These are phyloP conservation scores for Piscicola geometra DNA, from an alignment of 2,888 invertebrate genomes.

Conservation along the genomic window DNA sequence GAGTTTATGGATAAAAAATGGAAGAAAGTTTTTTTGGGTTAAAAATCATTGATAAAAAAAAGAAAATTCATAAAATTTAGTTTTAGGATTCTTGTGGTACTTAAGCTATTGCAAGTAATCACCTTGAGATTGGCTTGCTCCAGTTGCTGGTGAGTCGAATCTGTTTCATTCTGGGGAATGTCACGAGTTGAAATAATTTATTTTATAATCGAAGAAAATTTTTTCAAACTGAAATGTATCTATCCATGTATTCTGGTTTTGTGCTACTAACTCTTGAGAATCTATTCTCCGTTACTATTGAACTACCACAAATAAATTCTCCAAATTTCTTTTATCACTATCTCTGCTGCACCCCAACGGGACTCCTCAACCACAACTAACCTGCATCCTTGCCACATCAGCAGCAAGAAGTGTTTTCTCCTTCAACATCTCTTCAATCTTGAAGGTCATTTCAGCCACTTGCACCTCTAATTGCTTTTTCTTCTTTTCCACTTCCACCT, in stretches of 20 bases:
- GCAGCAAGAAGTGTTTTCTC: conserved; percentile 71
- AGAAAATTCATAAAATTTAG: neutral
- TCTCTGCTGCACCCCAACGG: too few species aligned
- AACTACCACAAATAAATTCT: too few species aligned
- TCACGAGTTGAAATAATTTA: too few species aligned
- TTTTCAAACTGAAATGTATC: too few species aligned
- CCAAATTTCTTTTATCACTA: too few species aligned
- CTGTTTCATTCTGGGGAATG: conserved; percentile 20
- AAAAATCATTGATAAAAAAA: too few species aligned
- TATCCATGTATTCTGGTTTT: too few species aligned
- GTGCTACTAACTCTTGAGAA: too few species aligned
- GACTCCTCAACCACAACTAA: conserved; percentile 34
- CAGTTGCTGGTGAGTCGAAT: conserved; percentile 23
- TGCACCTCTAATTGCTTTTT: conserved; percentile 90
- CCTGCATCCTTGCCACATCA: conserved; percentile 71
- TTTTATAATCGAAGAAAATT: too few species aligned
- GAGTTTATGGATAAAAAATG: too few species aligned
- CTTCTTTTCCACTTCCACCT: conserved; percentile 85
- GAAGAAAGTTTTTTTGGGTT: too few species aligned
- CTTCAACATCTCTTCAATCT: conserved; percentile 64
- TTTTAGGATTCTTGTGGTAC: neutral
- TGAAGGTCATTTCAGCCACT: conserved; percentile 56
- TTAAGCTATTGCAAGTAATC: neutral
- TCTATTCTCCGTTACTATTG: too few species aligned
- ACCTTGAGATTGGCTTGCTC: conserved; percentile 24